Evolutionary conservation across 2,888 invertebrate species (phyloP), one percentile per base, ranked within the genome.

Genomic region (Selenia dentaria): DNA sequence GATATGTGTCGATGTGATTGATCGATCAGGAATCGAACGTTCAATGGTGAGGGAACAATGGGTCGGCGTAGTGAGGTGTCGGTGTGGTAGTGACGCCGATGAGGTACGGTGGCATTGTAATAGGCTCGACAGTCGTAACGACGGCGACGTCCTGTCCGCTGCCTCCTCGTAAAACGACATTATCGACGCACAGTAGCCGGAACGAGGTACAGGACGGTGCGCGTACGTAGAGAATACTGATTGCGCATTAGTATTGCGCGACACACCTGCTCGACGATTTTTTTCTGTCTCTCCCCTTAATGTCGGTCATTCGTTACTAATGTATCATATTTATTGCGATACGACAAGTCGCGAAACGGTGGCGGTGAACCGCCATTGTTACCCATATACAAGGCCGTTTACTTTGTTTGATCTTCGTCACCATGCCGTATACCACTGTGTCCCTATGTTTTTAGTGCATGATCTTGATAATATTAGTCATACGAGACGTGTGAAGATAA

Each of bases 181-280:
- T 88, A 90, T 87, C 87, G 87, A 90, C 81, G 77, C 83, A 88
- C 90, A 87, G 90, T 88, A 90, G 90, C 90, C 90, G 90, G 90
- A 90, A 90, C 90, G 88, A 79, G 76, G 82, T 87, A 90, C 90
- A 90, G 90, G 90, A 89, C 90, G 88, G 67, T 87, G 88, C 73
- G 80, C 72, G 64, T 79, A 77, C 81, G 84, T 75, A 57, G 74
- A 73, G 89, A 86, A 90, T 89, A 89, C 82, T 89, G 88, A 89
- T 89, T 82, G 80, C 83, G 76, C 83, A 89, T 89, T 89, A 87
- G 82, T 90, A 90, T 89, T 86, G 84, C 88, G 70, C 78, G 74
- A 76, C 86, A 80, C 89, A 89, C 89, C 89, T 89, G 89, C 87
- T 73, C 81, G 80, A 78, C 72, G 80, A 72, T 86, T 85, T 88